These are phyloP conservation scores for Porites rus DNA, from an alignment of 92 coral and sea anemone species.

Conservation along the genomic window DNA sequence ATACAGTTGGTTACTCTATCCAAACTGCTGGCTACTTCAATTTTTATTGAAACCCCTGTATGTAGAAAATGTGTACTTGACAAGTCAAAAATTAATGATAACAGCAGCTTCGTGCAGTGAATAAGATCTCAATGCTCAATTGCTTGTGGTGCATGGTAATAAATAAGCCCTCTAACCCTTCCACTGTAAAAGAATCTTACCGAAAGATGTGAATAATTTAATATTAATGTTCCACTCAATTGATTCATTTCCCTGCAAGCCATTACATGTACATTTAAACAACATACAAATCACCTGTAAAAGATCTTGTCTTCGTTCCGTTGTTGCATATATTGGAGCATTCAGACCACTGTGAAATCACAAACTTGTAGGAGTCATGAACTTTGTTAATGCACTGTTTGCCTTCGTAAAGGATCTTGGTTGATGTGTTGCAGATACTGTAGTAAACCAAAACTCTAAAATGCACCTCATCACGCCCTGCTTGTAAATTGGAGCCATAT, in stretches of 20 bases:
- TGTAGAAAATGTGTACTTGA: too few species aligned
- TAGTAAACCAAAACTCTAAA: constrained; percentile 75
- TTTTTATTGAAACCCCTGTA: too few species aligned
- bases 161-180: too few species aligned
- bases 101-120: too few species aligned
- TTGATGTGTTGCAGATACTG: constrained; percentile 64
- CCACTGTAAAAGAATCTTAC: too few species aligned
- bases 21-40: too few species aligned
- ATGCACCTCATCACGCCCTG: constrained; percentile 45
- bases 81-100: too few species aligned
- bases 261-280: background rate
- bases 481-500: constrained; percentile 55
- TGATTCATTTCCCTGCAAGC: background rate
- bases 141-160: too few species aligned
- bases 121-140: too few species aligned
- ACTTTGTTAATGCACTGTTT: constrained; percentile 65
- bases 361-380: constrained; percentile 72
- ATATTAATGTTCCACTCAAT: background rate
- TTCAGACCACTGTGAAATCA: constrained; percentile 69
- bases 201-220: too few species aligned
- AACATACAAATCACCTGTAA: constrained; percentile 53
- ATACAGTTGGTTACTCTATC: too few species aligned
- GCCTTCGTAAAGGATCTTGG: constrained; percentile 60
- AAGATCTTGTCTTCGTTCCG: constrained; percentile 61
- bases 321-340: constrained; percentile 97